phyloP scores from a whole-genome alignment of 2,888 invertebrate genomes.

The Athalia rosae region DNA sequence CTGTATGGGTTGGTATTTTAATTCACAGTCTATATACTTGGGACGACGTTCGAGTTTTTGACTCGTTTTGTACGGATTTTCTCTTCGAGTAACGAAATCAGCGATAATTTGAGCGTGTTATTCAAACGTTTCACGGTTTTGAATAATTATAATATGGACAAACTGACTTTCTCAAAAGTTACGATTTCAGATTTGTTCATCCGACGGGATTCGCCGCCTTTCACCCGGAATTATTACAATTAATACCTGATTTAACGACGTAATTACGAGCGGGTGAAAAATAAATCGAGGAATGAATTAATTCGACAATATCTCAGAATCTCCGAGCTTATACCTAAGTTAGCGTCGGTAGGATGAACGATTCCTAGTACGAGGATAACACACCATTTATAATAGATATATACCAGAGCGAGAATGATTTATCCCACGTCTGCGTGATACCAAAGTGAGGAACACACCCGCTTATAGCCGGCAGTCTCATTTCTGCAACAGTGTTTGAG shows the following conservation, averaged over 20 bases:
- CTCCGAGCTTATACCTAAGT: neutral
- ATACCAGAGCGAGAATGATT: neutral
- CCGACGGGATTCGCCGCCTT: neutral
- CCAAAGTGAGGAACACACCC: neutral
- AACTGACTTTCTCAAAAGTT: neutral
- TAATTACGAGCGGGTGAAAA: neutral
- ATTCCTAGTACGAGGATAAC: neutral
- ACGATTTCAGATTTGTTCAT: neutral
- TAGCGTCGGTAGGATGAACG: neutral
- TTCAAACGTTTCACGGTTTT: neutral
- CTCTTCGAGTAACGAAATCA: neutral
- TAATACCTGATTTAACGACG: neutral
- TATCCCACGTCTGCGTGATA: neutral
- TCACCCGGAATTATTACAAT: constrained; percentile 1
- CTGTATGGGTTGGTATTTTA: too few species aligned
- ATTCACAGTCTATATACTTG: too few species aligned
- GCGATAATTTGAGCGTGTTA: too few species aligned
- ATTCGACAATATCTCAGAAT: neutral
- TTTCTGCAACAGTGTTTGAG: neutral
- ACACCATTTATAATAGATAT: neutral
- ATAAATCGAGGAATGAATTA: neutral
- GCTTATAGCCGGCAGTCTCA: neutral
- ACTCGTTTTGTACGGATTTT: too few species aligned
- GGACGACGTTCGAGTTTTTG: neutral
- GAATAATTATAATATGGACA: neutral